Base-by-base conservation (phyloP, 92 coral and sea anemone species). In the Actinostola sp. region DNA sequence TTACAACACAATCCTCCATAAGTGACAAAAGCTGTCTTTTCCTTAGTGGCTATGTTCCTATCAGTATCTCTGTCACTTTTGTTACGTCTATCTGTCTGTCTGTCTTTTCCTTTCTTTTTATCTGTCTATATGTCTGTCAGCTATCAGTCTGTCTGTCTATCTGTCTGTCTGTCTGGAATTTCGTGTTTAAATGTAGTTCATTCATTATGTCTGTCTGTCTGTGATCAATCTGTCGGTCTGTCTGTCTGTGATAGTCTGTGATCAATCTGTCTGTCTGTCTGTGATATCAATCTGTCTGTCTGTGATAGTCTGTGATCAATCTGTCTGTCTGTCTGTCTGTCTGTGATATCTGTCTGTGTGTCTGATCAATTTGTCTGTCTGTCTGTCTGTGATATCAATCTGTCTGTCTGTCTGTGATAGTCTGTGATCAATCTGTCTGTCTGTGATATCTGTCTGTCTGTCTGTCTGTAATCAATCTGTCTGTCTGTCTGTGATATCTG, bases 261-360 rank as follows among this genome's bases (percentile, higher is more conserved):
- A n/a, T n/a, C n/a, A n/a, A n/a, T n/a, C n/a, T n/a, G n/a, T 20
- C 6, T 53, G 2, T 53, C 1, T 53, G 54, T 48, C 54, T 48
- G 54, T 48, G 19, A 13, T 14, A 39, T 39, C 45, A 39, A 39
- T 39, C 45, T 14, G 45, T 39, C 45, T 7, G 45, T 39, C 14
- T 39, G 7, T 7, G 60, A 20, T 31, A 9, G 60, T 25, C 60
- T 20, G 60, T 53, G 7, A 31, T 21, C 60, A 21, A 20, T 53
- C 30, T 53, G 72, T 66, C 72, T 43, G 38, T 43, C 72, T 29
- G 72, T 66, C 72, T 29, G 55, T 45, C 51, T 60, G 66, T 25
- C 38, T 59, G 38, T 59, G 65, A n/a, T n/a, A n/a, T 2, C 38
- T 59, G 65, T 59, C 65, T 25, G 65, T 28, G 36, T 59, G 36